Conservation (phyloP, 2,888 invertebrate genomes). For the Parnassius mnemosyne region DNA sequence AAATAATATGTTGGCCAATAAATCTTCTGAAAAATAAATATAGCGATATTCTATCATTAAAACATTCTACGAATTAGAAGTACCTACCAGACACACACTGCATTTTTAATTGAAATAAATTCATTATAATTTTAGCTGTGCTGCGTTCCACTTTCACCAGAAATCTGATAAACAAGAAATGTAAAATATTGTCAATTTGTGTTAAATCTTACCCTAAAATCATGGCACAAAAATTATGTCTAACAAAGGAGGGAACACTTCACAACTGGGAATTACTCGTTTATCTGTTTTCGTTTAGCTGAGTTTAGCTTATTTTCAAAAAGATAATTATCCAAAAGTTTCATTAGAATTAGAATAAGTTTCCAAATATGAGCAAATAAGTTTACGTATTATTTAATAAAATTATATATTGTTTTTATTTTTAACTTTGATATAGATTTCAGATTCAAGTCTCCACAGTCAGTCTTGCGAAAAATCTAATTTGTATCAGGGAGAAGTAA, state of each 20-base stretch:
- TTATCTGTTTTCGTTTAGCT: slow-evolving; percentile 49
- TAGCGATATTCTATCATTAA: slow-evolving; percentile 45
- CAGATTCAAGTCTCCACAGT: slow-evolving; percentile 57
- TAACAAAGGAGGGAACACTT: slow-evolving; percentile 77
- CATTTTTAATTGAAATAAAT: slow-evolving; percentile 7
- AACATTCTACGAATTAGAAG: slow-evolving; percentile 25
- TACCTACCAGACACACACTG: slow-evolving; percentile 17
- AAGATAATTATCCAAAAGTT: slow-evolving; percentile 10
- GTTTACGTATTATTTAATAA: slow-evolving; percentile 60
- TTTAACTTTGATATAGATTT: slow-evolving; percentile 13
- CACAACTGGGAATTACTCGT: slow-evolving; percentile 67
- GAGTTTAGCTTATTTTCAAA: slow-evolving; percentile 34
- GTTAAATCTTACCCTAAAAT: slow-evolving; percentile 69
- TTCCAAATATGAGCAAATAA: slow-evolving; percentile 66
- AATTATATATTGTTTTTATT: slow-evolving; percentile 43
- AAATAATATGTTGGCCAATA: slow-evolving; percentile 69
- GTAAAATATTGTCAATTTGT: slow-evolving; percentile 71
- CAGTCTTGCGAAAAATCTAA: slow-evolving; percentile 76
- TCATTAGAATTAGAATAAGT: slow-evolving; percentile 41
- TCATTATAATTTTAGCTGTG: slow-evolving; percentile 1
- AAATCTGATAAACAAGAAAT: slow-evolving; percentile 35
- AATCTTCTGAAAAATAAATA: slow-evolving; percentile 70
- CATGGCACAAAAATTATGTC: slow-evolving; percentile 77
- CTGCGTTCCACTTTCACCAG: slow-evolving; percentile 20
- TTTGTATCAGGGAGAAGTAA: slow-evolving; percentile 55